Conservation (phyloP, 2,113 vertebrate genomes). For the Garra rufa region DNA sequence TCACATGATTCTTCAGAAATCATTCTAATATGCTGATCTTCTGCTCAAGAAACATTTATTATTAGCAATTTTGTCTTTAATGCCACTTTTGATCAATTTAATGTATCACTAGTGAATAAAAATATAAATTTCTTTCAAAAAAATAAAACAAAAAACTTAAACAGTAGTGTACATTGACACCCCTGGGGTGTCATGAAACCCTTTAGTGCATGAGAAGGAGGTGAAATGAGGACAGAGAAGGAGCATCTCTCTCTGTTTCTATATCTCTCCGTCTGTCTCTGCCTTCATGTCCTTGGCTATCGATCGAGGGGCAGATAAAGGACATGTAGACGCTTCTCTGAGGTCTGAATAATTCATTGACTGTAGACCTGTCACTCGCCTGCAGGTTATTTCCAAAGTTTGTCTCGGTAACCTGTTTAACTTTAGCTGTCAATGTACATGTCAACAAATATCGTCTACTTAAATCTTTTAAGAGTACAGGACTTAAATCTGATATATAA, state of each 20-base stretch:
- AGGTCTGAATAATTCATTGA: slow-evolving; percentile 20
- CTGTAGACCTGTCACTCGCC: slow-evolving; percentile 12
- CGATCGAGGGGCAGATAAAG: slow-evolving; percentile 28
- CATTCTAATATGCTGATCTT: background rate
- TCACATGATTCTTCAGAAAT: too few relatives aligned
- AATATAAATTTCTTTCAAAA: too few relatives aligned
- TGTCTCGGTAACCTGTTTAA: background rate
- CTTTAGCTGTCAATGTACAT: background rate
- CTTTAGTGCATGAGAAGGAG: background rate
- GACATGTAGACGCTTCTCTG: background rate
- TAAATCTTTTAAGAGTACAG: background rate
- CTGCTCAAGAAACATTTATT: background rate
- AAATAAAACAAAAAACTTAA: too few relatives aligned
- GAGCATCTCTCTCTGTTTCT: background rate
- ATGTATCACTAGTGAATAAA: too few relatives aligned
- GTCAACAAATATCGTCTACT: background rate
- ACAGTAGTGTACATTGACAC: too few relatives aligned
- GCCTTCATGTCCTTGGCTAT: background rate
- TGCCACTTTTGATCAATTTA: too few relatives aligned
- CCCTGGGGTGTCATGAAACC: background rate
- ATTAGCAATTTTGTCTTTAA: background rate
- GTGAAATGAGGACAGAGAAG: background rate
- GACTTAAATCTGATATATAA: background rate
- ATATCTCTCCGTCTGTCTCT: slow-evolving; percentile 14
- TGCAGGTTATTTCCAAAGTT: background rate